phyloP scores from a whole-genome alignment of 1,140 invertebrate species.

The Hylaeus volcanicus region DNA sequence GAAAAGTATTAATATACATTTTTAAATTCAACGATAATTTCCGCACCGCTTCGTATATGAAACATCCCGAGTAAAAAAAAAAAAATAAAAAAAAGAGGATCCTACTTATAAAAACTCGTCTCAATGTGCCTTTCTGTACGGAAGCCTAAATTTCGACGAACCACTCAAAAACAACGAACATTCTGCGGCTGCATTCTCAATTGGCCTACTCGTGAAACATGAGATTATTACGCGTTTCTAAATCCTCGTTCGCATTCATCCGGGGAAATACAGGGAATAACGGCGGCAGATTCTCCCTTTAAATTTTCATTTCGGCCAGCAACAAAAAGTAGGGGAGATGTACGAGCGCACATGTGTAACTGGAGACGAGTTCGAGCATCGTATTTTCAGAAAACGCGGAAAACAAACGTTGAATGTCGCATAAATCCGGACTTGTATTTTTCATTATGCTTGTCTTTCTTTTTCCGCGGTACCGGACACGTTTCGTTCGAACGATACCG shows the following conservation, averaged over 20 bases:
- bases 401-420: slow-evolving; percentile 7
- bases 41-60: no score
- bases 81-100: no score
- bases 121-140: no score
- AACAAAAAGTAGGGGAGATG: neutral
- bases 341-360: neutral
- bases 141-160: neutral
- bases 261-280: neutral
- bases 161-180: neutral
- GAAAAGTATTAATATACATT: no score
- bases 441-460: neutral
- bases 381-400: neutral
- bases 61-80: no score
- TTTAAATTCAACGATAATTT: no score
- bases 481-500: neutral
- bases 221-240: slow-evolving; percentile 54
- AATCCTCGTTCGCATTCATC: slow-evolving; percentile 29
- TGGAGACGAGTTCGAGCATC: neutral
- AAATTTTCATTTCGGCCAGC: neutral
- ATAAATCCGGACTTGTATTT: slow-evolving; percentile 6
- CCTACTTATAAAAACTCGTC: no score
- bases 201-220: slow-evolving; percentile 37
- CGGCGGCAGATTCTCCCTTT: neutral
- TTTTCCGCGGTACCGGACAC: neutral
- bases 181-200: neutral